These are phyloP conservation scores for Pipistrellus pygmaeus DNA, from an alignment of 2,797 vertebrate species.

Conservation along the genomic window DNA sequence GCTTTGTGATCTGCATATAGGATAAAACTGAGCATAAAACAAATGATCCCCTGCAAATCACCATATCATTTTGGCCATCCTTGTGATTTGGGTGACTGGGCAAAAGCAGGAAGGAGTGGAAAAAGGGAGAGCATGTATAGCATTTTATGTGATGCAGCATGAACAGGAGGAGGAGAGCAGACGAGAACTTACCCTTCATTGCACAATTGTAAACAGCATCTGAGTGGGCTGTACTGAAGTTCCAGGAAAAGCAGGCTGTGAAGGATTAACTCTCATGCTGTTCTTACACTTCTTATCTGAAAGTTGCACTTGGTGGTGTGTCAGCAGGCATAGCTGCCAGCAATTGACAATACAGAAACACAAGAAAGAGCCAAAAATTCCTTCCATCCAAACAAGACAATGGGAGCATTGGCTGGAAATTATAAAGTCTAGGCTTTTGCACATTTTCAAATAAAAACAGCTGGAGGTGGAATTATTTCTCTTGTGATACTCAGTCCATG, in stretches of 20 bases:
- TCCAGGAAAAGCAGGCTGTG: background rate
- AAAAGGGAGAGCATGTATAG: background rate
- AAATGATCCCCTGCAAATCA: background rate
- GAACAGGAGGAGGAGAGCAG: background rate
- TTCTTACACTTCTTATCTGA: background rate
- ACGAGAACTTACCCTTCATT: background rate
- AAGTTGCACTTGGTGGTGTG: background rate
- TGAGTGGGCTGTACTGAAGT: background rate
- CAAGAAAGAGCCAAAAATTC: background rate
- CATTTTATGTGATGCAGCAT: background rate
- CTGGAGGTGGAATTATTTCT: background rate
- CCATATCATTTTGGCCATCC: background rate
- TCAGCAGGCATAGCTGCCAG: background rate
- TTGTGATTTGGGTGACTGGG: background rate
- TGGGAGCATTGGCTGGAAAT: background rate
- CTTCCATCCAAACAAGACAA: background rate
- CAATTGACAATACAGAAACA: background rate
- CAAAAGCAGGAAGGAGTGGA: background rate
- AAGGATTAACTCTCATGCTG: background rate
- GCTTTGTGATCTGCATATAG: background rate
- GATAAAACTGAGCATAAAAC: background rate
- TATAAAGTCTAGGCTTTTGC: background rate
- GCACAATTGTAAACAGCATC: slow-evolving; percentile 15
- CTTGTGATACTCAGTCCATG: background rate
- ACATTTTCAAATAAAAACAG: background rate